Base-by-base conservation (phyloP, 2,797 vertebrate species). In the Peromyscus attwateri region DNA sequence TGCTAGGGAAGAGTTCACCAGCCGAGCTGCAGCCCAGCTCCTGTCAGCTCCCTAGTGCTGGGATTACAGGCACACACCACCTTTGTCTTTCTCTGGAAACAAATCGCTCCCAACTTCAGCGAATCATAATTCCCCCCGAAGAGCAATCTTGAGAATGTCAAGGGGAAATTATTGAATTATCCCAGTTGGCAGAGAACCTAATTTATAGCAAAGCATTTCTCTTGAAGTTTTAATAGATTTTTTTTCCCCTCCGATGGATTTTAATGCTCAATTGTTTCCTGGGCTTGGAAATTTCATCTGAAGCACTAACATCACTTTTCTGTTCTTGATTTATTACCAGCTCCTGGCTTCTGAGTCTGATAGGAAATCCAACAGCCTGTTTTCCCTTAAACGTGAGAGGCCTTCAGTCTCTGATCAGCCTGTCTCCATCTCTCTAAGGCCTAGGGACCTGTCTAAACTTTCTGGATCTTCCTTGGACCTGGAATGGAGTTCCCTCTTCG, bases 121-220 rank as follows among this genome's bases (percentile, higher is more conserved):
- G 75, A 93, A 85, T 96, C 91, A 71, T 95, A 95, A 97, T 94
- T 91, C 70, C 96, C 87, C 91, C 75, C 90, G 88, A 98, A 97
- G 92, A 97, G 89, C 96, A 97, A 97, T 96, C 88, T 93, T 40
- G 8, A 97, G 96, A 96, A 97, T 97, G 97, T 97, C 96, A 97
- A 96, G 97, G 96, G 96, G 96, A 97, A 98, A 96, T 97, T 96
- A 97, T 95, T 95, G 97, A 97, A 97, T 98, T 98, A 98, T 97
- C 96, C 92, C 97, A 94, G 94, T 97, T 97, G 95, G 94, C 97
- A 97, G 96, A 95, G 96, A 98, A 97, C 92, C 97, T 97, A 98
- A 98, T 97, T 97, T 98, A 97, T 96, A 97, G 94, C 92, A 96
- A 97, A 98, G 97, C 91, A 91, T 98, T 97, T 97, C 96, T 98